Base-by-base conservation (phyloP, 2,888 invertebrate genomes). In the Lochmaea crataegi region DNA sequence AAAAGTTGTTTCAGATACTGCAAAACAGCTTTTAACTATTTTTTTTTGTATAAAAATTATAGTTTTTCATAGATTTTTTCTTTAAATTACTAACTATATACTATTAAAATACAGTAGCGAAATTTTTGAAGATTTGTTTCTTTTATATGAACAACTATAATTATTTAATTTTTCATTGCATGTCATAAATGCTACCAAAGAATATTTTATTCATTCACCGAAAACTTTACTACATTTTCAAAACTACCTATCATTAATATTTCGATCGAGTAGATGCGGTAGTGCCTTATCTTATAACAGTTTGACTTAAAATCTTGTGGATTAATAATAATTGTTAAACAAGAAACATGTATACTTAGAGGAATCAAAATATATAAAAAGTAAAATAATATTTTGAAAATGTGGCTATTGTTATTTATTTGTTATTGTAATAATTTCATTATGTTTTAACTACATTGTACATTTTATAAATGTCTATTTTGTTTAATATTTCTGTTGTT, bases 161-260 rank as follows among this genome's bases (percentile, higher is more conserved):
- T 32, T 67, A 58, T 65, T 65, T 12, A 68, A 48, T 63, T 53
- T 45, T 66, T 51, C 41, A 41, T 26, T 66, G 56, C 32, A 66
- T 71, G 71, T 75, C 72, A 74, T 77, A 74, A 65, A 75, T 72
- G 70, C 75, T 76, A 70, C 76, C 76, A 76, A 76, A 76, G 76
- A 76, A 72, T 67, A 60, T 57, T 57, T 57, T 57, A 66, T 65
- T 51, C 48, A 45, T 61, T 38, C 38, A 42, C n/a, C 1, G 2
- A 16, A 16, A 10, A 41, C 12, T 3, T 38, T n/a, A 16, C 41
- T 16, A 14, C 2, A 14, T 61, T 38, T 38, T 38, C n/a, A 61
- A 38, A 22, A 58, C 58, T 26, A 12, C 26, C 10, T 12, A 0
- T 58, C 5, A 5, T 3, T 32, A 5, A 32, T 5, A 32, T 32